Percentiles rank a stretch among this genome's conserved stretches.
phyloP scores from a whole-genome alignment of 2,888 invertebrate species.

The Cheilosia vernalis region DNA sequence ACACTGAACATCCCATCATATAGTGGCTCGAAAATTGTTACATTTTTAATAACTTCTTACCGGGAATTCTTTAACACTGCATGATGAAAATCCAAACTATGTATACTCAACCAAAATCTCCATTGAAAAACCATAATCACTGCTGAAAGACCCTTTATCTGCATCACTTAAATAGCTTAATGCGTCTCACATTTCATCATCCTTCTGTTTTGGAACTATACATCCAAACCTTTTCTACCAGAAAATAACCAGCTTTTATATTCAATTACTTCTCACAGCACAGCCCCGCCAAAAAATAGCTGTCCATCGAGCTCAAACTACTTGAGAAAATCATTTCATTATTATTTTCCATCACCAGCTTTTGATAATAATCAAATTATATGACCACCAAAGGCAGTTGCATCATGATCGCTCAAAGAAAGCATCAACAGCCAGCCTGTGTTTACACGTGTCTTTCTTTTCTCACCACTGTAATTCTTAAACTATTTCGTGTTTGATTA shows the following conservation, averaged over 20 bases:
- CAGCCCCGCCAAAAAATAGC: background rate
- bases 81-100: no score
- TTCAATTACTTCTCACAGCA: background rate
- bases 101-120: no score
- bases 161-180: no score
- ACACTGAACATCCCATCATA: no score
- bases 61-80: no score
- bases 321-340: conserved; percentile 1
- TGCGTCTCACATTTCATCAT: no score
- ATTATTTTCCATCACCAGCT: background rate
- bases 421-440: conserved; percentile 3
- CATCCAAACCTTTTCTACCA: no score
- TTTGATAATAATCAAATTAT: conserved; percentile 17
- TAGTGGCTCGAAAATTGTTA: no score
- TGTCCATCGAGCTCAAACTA: background rate
- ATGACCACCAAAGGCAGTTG: background rate
- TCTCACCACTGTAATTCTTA: conserved; percentile 23
- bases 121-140: no score
- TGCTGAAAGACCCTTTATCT: no score
- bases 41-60: no score
- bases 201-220: no score
- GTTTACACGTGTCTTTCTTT: background rate
- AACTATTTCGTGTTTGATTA: conserved; percentile 49
- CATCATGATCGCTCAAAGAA: conserved; percentile 26
- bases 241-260: background rate